Percentiles rank a stretch among this genome's conserved stretches.
Evolutionary conservation across 2,888 invertebrate genomes (phyloP).

Genomic region (Macrosoma leucophasiata): DNA sequence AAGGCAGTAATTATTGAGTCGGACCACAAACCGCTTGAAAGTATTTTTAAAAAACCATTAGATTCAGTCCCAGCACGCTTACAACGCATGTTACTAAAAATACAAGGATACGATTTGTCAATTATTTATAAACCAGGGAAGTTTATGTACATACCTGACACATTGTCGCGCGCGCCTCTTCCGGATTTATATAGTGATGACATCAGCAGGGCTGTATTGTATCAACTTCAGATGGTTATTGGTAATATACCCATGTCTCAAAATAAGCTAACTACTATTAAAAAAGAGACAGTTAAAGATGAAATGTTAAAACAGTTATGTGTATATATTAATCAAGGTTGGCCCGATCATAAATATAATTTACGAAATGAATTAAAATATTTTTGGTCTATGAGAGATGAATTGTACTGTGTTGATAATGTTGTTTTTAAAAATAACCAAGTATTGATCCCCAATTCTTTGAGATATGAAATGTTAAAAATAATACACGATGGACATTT

Average conservation of each 20-base stretch:
- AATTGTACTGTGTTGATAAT: slow-evolving; percentile 3
- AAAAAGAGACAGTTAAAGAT: too few relatives aligned
- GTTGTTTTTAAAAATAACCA: slow-evolving; percentile 3
- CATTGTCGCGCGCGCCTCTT: slow-evolving; percentile 17
- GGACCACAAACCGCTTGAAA: slow-evolving; percentile 18
- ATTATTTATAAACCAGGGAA: slow-evolving; percentile 18
- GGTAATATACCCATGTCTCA: slow-evolving; percentile 1
- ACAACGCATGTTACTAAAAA: slow-evolving; percentile 17
- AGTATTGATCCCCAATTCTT: slow-evolving; percentile 7
- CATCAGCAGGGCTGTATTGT: slow-evolving; percentile 2
- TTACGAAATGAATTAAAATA: slow-evolving; percentile 7
- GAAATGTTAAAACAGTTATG: too few relatives aligned
- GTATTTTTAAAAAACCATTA: slow-evolving; percentile 16
- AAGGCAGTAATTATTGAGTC: slow-evolving; percentile 8
- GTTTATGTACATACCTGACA: slow-evolving; percentile 17
- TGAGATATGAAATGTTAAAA: slow-evolving; percentile 7
- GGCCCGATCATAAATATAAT: slow-evolving; percentile 14
- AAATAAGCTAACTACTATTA: slow-evolving; percentile 6
- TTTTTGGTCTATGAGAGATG: slow-evolving; percentile 15
- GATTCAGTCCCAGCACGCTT: too few relatives aligned
- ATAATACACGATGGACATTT: slow-evolving; percentile 4
- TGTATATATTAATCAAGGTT: too few relatives aligned
- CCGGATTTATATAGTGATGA: slow-evolving; percentile 9
- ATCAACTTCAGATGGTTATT: slow-evolving; percentile 1
- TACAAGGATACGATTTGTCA: slow-evolving; percentile 18